Conservation (phyloP, 2,113 vertebrate genomes). For the Cynocephalus volans region DNA sequence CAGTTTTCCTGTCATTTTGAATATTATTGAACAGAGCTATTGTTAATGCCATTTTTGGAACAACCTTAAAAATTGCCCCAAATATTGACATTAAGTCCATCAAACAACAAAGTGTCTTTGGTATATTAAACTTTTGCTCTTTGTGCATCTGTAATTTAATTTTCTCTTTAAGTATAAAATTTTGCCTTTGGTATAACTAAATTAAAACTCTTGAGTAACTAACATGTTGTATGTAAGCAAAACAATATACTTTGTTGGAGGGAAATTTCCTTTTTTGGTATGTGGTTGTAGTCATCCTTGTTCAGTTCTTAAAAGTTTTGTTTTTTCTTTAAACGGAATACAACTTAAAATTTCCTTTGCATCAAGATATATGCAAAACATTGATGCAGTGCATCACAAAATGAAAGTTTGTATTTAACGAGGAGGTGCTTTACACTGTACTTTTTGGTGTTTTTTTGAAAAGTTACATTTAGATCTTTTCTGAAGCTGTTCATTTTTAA, state of each 20-base stretch:
- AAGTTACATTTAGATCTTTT: slow-evolving; percentile 92
- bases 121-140: slow-evolving; percentile 82
- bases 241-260: slow-evolving; percentile 77
- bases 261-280: slow-evolving; percentile 81
- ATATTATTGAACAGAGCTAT: slow-evolving; percentile 77
- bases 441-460: slow-evolving; percentile 91
- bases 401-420: slow-evolving; percentile 91
- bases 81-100: slow-evolving; percentile 77
- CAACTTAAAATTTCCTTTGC: slow-evolving; percentile 89
- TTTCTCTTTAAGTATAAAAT: slow-evolving; percentile 85
- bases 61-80: slow-evolving; percentile 74
- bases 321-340: slow-evolving; percentile 84
- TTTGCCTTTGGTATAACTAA: slow-evolving; percentile 83
- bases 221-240: slow-evolving; percentile 79
- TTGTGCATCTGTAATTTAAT: slow-evolving; percentile 81
- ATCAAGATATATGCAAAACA: slow-evolving; percentile 91
- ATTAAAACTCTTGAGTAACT: slow-evolving; percentile 79
- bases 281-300: slow-evolving; percentile 85
- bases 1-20: slow-evolving; percentile 79
- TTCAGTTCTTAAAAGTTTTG: slow-evolving; percentile 81
- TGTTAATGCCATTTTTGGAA: slow-evolving; percentile 79
- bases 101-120: slow-evolving; percentile 81
- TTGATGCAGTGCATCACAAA: slow-evolving; percentile 92
- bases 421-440: slow-evolving; percentile 91
- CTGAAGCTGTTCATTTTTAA: slow-evolving; percentile 89